Percentiles rank a stretch among this genome's conserved stretches.
phyloP scores from a whole-genome alignment of 2,888 invertebrate species.

The Ypsolopha scabrella region DNA sequence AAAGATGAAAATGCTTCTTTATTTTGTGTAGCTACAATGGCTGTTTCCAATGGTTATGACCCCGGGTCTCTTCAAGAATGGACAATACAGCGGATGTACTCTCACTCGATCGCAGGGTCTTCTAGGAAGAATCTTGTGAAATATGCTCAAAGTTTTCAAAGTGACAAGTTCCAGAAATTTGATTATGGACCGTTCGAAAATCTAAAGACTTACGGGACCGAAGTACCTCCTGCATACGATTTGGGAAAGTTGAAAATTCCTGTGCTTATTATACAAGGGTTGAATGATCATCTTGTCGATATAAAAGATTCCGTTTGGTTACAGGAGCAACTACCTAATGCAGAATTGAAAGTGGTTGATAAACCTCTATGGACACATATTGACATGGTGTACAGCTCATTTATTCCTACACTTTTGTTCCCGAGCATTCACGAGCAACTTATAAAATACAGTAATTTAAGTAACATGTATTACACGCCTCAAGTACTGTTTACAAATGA shows the following conservation, averaged over 20 bases:
- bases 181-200: constrained; percentile 44
- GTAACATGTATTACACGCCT: too few species aligned
- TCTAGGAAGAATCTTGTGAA: constrained; percentile 57
- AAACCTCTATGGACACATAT: too few species aligned
- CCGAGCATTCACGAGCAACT: too few species aligned
- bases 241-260: constrained; percentile 39
- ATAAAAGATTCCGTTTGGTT: too few species aligned
- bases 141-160: constrained; percentile 60
- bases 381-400: too few species aligned
- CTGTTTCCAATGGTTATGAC: constrained; percentile 68
- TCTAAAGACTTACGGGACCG: constrained; percentile 33
- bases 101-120: constrained; percentile 61
- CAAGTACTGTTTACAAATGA: too few species aligned
- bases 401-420: too few species aligned
- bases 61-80: constrained; percentile 64
- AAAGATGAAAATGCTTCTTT: too few species aligned
- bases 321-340: too few species aligned
- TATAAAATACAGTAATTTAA: too few species aligned
- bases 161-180: constrained; percentile 40
- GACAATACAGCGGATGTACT: constrained; percentile 46
- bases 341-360: too few species aligned
- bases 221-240: constrained; percentile 41
- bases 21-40: constrained; percentile 41
- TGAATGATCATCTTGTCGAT: constrained; percentile 53
- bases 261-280: constrained; percentile 38